Base-by-base conservation (phyloP, 1,140 invertebrate genomes). In the Sipha flava region DNA sequence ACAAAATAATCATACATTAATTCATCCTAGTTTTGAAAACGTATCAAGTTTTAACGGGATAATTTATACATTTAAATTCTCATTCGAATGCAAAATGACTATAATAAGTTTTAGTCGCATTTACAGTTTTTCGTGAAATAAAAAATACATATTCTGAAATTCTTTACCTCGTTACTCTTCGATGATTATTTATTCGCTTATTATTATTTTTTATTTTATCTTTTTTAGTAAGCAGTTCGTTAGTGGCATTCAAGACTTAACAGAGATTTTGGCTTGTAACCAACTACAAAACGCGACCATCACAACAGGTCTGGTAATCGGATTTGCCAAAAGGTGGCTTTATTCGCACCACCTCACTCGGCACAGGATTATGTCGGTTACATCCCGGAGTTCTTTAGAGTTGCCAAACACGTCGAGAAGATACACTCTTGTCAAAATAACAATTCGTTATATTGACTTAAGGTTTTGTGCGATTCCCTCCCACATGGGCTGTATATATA, bases 251-350 rank as follows among this genome's bases (percentile, higher is more conserved):
- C 47, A 40, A 34, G 47, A 54, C 72, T 34, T 37, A 75, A 29
- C 6, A 14, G 29, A 75, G 45, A 75, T 75, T 52, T 75, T 75
- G 72, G 72, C 72, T 57, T 37, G 49, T 75, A 75, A 54, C 49
- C 72, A 75, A 75, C 72, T 37, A 57, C 29, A 75, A 54, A 75
- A 75, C 40, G 64, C 64, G 34, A 66, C 64, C 37, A 43, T 43
- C 37, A 66, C 72, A 75, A 75, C 72, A 75, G 72, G 72, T 75
- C 47, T 29, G 5, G 72, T 54, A 54, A 75, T 54, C 49, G 47
- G 72, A 54, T 54, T 75, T 75, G n/a, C 47, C 47, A 54, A 75
- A 75, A 75, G 49, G 72, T 75, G 72, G 72, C 47, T 75, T 73
- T 52, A 49, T 18, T 52, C 34, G n/a, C 49, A 72, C 12, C 37